phyloP scores from a whole-genome alignment of 2,888 invertebrate genomes.

The Elysia crispata region DNA sequence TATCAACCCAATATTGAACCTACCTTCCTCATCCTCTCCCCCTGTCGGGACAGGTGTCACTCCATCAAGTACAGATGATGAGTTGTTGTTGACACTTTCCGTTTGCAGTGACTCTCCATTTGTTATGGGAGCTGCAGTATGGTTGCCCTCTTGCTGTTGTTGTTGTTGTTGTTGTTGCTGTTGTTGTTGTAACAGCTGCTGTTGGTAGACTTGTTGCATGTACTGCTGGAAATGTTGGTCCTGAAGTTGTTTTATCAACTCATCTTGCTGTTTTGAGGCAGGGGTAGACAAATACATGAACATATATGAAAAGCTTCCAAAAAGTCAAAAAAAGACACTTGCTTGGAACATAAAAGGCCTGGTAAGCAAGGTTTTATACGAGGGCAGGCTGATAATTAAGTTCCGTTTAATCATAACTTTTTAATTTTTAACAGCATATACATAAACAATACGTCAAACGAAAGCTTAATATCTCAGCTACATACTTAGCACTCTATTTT shows the following conservation, averaged over 20 bases:
- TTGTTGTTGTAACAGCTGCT: constrained; percentile 77
- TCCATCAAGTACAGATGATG: constrained; percentile 76
- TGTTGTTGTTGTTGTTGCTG: constrained; percentile 75
- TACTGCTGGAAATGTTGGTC: constrained; percentile 99
- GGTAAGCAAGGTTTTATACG: too few relatives aligned
- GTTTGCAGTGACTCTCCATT: not conserved
- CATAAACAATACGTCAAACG: too few relatives aligned
- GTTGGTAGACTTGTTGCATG: constrained; percentile 91
- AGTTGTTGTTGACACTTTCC: constrained; percentile 54
- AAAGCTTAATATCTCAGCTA: too few relatives aligned
- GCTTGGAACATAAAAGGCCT: too few relatives aligned
- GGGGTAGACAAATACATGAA: not conserved
- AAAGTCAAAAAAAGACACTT: too few relatives aligned
- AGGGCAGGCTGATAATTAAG: too few relatives aligned
- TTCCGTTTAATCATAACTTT: too few relatives aligned
- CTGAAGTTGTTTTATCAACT: constrained; percentile 94
- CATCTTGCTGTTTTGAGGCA: constrained; percentile 86
- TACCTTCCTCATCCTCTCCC: constrained; percentile 53
- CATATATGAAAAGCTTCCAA: not conserved
- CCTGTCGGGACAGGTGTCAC: constrained; percentile 52
- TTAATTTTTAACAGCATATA: too few relatives aligned
- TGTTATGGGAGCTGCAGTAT: constrained; percentile 18
- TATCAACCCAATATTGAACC: not conserved
- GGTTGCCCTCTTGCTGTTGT: constrained; percentile 20
- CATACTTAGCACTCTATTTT: too few relatives aligned